Evolutionary conservation across 37 sponge, comb jelly and placozoan species (phyloP).

Genomic region (Theonella swinhoei): DNA sequence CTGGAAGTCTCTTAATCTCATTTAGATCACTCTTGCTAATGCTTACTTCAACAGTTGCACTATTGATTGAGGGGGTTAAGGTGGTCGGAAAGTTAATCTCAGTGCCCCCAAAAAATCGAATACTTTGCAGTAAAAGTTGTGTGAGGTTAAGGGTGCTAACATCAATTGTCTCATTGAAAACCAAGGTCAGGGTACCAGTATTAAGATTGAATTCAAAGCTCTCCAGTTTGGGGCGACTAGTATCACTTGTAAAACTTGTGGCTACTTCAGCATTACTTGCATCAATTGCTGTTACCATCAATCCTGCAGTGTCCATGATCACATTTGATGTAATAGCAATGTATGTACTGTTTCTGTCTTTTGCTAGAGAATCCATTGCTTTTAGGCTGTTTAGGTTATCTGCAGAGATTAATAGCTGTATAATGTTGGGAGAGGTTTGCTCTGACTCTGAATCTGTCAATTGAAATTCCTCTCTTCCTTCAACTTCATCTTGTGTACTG

Average conservation of each 20-base stretch:
- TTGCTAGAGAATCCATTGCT: conserved; percentile 57
- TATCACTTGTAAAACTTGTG: conserved; percentile 37
- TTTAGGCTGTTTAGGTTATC: conserved; percentile 71
- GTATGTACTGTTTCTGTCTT: conserved; percentile 50
- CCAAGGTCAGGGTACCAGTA: conserved; percentile 54
- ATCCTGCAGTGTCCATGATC: conserved; percentile 53
- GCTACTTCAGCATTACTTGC: conserved; percentile 29
- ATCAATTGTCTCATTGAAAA: conserved; percentile 85
- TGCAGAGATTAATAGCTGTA: conserved; percentile 35
- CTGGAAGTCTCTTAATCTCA: conserved; percentile 63
- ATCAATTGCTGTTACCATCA: conserved; percentile 29
- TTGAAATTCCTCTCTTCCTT: conserved; percentile 15
- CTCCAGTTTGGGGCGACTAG: conserved; percentile 41
- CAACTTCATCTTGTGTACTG: conserved; percentile 17
- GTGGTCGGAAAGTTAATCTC: conserved; percentile 33
- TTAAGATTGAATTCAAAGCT: conserved; percentile 73
- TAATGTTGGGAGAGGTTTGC: conserved; percentile 29
- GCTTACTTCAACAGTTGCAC: conserved; percentile 20
- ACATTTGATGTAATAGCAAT: conserved; percentile 40
- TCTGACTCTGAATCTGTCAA: conserved; percentile 36
- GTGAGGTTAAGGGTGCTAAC: conserved; percentile 37
- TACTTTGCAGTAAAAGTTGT: conserved; percentile 53
- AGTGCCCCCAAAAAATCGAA: conserved; percentile 13
- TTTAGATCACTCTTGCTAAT: conserved; percentile 64
- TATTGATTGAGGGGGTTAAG: conserved; percentile 2